Evolutionary conservation across 2,888 invertebrate species (phyloP), one percentile per base, ranked within the genome.

Genomic region (Phragmatobia fuliginosa): DNA sequence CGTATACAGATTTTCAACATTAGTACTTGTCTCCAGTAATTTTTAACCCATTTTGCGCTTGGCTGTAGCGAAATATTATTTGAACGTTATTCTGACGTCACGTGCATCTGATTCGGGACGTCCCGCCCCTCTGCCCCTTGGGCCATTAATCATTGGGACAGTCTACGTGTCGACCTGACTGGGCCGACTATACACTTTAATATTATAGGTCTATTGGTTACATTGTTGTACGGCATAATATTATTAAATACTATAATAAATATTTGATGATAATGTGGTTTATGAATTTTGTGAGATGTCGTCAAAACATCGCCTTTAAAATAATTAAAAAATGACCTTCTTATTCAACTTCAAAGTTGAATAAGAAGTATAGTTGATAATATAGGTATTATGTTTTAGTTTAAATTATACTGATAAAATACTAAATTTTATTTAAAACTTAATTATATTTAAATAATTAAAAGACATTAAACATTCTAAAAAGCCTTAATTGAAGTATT

Each of bases 51-150:
- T 81, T 83, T 82, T 77, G 78, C 72, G 73, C 81, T 83, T 80
- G 79, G 73, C 80, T 83, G 81, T 84, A 78, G 81, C 83, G 81
- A 83, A 87, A 86, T 87, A 90, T 91, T 89, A 91, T 90, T 90
- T 84, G 85, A 83, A 83, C 88, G 88, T 90, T 90, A 90, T 85
- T 86, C 84, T 71, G 90, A 91, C 91, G 92, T 92, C 94, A 94
- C 92, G 92, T 91, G 93, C 92, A 91, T 91, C 91, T 93, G 94
- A 91, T 91, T 90, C 87, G 86, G 87, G 85, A 79, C 78, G 79
- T 79, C 79, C 84, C 84, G 85, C 84, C 87, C 88, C 87, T 80
- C 81, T 81, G 82, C 83, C 85, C 85, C 85, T 77, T 73, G 81
- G 77, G 81, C 85, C 89, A 90, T 93, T 91, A 92, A 92, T 93